Percentiles rank a stretch among this genome's conserved stretches.
These are phyloP conservation scores for Eriosoma lanigerum DNA, from an alignment of 1,140 invertebrate species.

Conservation along the genomic window DNA sequence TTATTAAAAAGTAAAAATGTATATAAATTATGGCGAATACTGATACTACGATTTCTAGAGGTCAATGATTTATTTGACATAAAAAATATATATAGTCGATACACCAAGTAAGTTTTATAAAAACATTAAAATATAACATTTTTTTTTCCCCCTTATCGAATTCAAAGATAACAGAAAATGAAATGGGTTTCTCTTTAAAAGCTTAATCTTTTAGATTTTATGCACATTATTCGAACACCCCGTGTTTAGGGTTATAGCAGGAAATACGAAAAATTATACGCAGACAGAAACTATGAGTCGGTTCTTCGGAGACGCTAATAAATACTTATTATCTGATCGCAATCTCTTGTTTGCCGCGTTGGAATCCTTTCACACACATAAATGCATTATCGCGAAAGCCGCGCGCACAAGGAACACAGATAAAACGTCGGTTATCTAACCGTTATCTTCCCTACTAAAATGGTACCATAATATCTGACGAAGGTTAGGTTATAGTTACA, in stretches of 20 bases:
- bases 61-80: constrained; percentile 1
- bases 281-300: constrained; percentile 32
- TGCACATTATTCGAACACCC: constrained; percentile 5
- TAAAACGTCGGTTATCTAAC: constrained; percentile 34
- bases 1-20: neutral
- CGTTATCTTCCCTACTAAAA: constrained; percentile 18
- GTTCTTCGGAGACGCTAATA: constrained; percentile 18
- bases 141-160: constrained; percentile 25
- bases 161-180: neutral
- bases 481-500: constrained; percentile 7
- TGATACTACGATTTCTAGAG: constrained; percentile 13
- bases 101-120: neutral
- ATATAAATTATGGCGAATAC: neutral
- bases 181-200: constrained; percentile 29
- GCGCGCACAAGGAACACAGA: neutral
- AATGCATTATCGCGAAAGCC: neutral
- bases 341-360: constrained; percentile 20
- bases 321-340: constrained; percentile 31
- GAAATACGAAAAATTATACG: constrained; percentile 39
- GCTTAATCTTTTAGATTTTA: constrained; percentile 25
- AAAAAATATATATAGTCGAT: constrained; percentile 23
- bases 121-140: constrained; percentile 16
- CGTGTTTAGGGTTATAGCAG: constrained; percentile 7
- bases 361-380: constrained; percentile 40
- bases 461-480: constrained; percentile 2